These are phyloP conservation scores for Hydrochoerus hydrochaeris DNA, from an alignment of 2,113 vertebrate genomes.

Conservation along the genomic window DNA sequence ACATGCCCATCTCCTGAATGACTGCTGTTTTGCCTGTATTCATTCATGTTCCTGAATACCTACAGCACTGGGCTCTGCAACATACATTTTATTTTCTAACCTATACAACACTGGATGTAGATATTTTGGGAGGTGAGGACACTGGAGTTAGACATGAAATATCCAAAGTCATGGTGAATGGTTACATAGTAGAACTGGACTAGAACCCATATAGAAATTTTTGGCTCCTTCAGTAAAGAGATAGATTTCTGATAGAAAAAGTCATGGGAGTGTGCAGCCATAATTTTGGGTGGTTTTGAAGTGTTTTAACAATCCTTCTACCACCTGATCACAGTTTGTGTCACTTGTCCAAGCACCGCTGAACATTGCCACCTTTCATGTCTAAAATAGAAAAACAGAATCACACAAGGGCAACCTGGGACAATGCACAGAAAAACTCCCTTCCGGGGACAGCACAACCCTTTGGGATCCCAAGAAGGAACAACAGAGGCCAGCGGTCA, in stretches of 20 bases:
- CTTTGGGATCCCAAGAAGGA: neutral
- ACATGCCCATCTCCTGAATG: neutral
- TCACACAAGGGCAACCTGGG: neutral
- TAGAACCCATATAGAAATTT: neutral
- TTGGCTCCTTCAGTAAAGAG: neutral
- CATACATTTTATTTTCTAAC: neutral
- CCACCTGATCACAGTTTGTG: neutral
- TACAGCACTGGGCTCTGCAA: neutral
- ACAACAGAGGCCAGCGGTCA: neutral
- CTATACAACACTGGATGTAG: neutral
- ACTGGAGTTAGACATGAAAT: neutral
- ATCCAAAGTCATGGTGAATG: neutral
- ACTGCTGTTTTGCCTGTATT: neutral
- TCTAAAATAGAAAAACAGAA: neutral
- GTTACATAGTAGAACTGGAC: neutral
- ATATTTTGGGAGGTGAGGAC: neutral
- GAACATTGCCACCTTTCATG: neutral
- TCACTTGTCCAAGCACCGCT: neutral
- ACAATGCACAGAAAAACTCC: neutral
- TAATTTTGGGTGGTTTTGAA: neutral
- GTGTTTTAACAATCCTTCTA: neutral
- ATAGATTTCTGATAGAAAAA: neutral
- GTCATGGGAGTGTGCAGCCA: neutral
- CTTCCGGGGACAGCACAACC: neutral
- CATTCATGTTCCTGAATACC: neutral